Conservation (phyloP, 2,113 vertebrate genomes). For the Oophaga pumilio region DNA sequence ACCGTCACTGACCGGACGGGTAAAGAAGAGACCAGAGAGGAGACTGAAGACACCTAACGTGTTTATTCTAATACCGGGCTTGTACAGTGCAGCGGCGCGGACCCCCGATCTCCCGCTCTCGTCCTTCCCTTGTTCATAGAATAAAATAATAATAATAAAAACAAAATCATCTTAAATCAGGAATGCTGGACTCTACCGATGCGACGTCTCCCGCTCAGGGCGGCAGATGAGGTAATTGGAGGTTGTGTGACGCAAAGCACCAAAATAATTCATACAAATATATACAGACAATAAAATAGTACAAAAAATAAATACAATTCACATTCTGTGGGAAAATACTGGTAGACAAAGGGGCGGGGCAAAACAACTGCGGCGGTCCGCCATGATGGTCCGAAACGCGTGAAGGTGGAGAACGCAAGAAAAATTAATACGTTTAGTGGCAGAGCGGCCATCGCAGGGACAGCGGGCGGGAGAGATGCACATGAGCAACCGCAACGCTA, state of each 20-base stretch:
- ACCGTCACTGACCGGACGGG: too few species aligned
- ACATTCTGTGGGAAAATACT: conserved; percentile 41
- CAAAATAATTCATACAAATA: not conserved
- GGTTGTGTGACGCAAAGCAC: conserved; percentile 35
- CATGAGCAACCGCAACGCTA: too few species aligned
- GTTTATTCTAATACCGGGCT: conserved; percentile 37
- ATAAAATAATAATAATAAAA: conserved; percentile 2
- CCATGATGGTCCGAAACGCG: not conserved
- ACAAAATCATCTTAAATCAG: not conserved
- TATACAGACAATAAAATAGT: conserved; percentile 10
- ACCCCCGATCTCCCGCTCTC: not conserved
- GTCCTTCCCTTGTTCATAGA: conserved; percentile 6
- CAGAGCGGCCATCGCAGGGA: too few species aligned
- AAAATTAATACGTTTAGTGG: too few species aligned
- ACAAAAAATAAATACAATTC: conserved; percentile 54
- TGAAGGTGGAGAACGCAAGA: not conserved
- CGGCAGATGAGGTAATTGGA: conserved; percentile 47
- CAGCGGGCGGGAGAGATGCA: too few species aligned
- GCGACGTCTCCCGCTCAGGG: not conserved
- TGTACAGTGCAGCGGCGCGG: too few species aligned
- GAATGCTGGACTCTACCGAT: not conserved
- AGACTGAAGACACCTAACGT: not conserved
- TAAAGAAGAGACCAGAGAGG: too few species aligned
- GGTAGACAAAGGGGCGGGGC: not conserved
- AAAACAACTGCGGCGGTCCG: not conserved